These are phyloP conservation scores for Orchesellides sinensis DNA, from an alignment of 2,888 invertebrate species.

Conservation along the genomic window DNA sequence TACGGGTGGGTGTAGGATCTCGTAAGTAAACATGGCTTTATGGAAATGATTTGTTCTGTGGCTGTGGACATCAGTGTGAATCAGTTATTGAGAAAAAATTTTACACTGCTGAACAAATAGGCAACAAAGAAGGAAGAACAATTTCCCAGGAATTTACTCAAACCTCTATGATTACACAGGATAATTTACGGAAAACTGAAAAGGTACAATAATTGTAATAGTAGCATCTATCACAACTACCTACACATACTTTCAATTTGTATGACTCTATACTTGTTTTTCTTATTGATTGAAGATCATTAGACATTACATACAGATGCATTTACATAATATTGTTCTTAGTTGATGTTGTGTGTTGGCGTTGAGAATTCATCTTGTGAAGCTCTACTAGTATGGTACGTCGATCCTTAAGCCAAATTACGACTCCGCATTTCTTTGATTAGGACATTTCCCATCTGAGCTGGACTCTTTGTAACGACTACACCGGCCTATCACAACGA, in stretches of 20 bases:
- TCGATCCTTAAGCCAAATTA: constrained; percentile 66
- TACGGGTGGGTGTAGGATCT: no score
- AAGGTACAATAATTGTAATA: constrained; percentile 1
- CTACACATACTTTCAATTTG: constrained; percentile 5
- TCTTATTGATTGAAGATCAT: constrained; percentile 11
- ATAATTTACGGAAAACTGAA: constrained; percentile 27
- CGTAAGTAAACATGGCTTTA: no score
- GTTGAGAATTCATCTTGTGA: constrained; percentile 15
- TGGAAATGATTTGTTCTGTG: no score
- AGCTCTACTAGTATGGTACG: neutral
- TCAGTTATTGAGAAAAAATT: neutral
- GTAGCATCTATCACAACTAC: constrained; percentile 12
- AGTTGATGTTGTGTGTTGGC: neutral
- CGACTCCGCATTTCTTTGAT: constrained; percentile 87
- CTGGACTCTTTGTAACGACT: constrained; percentile 95
- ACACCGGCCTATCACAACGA: constrained; percentile 87
- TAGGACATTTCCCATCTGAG: constrained; percentile 95
- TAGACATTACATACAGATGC: constrained; percentile 1
- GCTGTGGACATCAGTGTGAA: no score
- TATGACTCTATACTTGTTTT: constrained; percentile 24
- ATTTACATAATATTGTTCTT: neutral
- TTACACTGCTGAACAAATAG: neutral
- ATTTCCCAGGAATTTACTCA: neutral
- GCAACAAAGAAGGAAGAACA: neutral
- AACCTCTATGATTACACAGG: neutral